Base-by-base conservation (phyloP, 2,888 invertebrate species). In the Allacma fusca region DNA sequence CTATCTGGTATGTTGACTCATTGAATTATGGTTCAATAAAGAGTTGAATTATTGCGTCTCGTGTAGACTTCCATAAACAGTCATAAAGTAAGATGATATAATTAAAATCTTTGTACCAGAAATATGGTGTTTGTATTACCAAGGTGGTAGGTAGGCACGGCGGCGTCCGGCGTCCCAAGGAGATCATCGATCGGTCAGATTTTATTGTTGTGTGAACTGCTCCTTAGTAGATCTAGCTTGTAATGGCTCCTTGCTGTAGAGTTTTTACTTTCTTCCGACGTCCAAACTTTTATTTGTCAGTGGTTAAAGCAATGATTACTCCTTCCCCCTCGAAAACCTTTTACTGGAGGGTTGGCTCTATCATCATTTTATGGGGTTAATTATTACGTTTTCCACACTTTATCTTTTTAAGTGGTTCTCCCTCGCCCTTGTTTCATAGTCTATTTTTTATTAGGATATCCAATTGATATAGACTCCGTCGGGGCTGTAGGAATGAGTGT, bases 131-230 rank as follows among this genome's bases (percentile, higher is more conserved):
- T n/a, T 5, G 2, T 50, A 50, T 50, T 16, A 50, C 50, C 16
- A 13, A 50, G 50, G 50, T 50, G n/a, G 50, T 50, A 50, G 50
- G n/a, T 50, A n/a, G 50, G 50, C 50, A 9, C 16, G 16, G 2
- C 16, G 50, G 50, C 19, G 9, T 50, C 34, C 16, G 50, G 50
- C 19, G 9, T 50, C 34, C 16, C 50, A 50, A 50, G 50, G 50
- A 9, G 50, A 50, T 50, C 50, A 50, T 50, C 19, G 50, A n/a
- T n/a, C 50, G n/a, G 19, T 50, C 19, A 50, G 2, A 19, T 50
- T 50, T 50, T 50, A 50, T 50, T 50, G 50, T n/a, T 50, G 50
- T 50, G 50, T 62, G 62, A 62, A 23, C 7, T 23, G 62, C 24
- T 24, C 59, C 4, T 62, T 26, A 9, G 62, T 62, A 62, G 24